Percentiles rank a stretch among this genome's conserved stretches.
Evolutionary conservation across 2,888 invertebrate species (phyloP).

Genomic region (Arge pagana): DNA sequence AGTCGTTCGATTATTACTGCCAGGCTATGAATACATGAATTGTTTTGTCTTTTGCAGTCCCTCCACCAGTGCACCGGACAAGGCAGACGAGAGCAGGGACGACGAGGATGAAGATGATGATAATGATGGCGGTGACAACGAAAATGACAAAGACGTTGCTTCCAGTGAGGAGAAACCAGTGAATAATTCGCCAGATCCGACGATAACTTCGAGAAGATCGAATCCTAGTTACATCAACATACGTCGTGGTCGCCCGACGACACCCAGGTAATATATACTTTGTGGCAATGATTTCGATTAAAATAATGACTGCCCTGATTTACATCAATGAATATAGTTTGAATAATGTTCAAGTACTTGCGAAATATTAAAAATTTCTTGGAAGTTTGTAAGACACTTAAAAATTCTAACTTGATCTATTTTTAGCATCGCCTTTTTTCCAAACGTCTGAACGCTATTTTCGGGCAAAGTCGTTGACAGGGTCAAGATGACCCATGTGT

Average conservation of each 20-base stretch:
- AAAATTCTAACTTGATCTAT: too few species aligned
- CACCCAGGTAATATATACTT: slow-evolving; percentile 34
- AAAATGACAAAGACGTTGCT: slow-evolving; percentile 58
- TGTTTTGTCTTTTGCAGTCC: slow-evolving; percentile 31
- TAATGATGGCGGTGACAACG: slow-evolving; percentile 51
- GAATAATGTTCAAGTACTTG: too few species aligned
- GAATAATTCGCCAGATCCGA: slow-evolving; percentile 43
- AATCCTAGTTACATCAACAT: slow-evolving; percentile 52
- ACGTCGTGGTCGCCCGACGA: slow-evolving; percentile 46
- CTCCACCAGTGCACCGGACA: slow-evolving; percentile 30
- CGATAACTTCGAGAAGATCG: slow-evolving; percentile 37
- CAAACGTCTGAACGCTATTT: too few species aligned
- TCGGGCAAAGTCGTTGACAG: too few species aligned
- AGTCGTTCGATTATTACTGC: too few species aligned
- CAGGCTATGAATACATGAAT: too few species aligned
- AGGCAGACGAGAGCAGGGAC: slow-evolving; percentile 43
- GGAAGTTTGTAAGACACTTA: too few species aligned
- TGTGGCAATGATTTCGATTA: too few species aligned
- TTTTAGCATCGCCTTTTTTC: too few species aligned
- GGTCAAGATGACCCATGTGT: slow-evolving; percentile 29
- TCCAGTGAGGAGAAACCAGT: slow-evolving; percentile 47
- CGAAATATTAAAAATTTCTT: too few species aligned
- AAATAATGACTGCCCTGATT: too few species aligned
- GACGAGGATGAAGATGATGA: slow-evolving; percentile 47
- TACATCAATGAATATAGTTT: too few species aligned